Percentiles rank a stretch among this genome's conserved stretches.
Conservation (phyloP, 2,797 vertebrate genomes). For the Spatula clypeata region DNA sequence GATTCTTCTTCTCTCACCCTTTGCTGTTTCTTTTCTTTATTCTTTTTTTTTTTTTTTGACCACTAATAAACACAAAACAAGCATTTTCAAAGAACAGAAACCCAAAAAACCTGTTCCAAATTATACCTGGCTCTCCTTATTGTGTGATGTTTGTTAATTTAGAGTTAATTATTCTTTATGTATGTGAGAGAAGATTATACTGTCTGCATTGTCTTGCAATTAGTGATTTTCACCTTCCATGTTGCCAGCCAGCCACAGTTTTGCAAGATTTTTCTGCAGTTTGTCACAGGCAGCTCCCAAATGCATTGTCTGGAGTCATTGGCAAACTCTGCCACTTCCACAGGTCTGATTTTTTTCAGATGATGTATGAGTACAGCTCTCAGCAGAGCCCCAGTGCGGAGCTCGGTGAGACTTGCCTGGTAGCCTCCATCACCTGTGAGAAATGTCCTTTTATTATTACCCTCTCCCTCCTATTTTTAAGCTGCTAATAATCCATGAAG, state of each 20-base stretch:
- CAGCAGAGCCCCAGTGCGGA: neutral
- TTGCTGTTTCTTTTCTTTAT: too few species aligned
- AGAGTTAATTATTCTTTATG: neutral
- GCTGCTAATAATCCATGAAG: slow-evolving; percentile 14
- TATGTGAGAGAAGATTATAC: neutral
- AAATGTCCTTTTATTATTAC: slow-evolving; percentile 10
- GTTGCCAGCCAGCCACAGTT: neutral
- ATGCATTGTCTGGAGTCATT: neutral
- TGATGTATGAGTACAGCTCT: neutral
- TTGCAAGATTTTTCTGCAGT: neutral
- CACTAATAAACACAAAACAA: neutral
- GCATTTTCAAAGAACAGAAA: neutral
- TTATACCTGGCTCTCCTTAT: neutral
- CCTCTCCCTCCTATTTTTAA: slow-evolving; percentile 32
- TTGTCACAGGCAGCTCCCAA: neutral
- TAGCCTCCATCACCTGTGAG: neutral
- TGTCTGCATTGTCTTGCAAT: neutral
- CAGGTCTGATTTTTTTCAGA: neutral
- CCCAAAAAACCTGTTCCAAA: neutral
- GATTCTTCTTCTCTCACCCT: neutral
- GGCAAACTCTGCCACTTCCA: neutral
- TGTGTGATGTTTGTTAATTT: neutral
- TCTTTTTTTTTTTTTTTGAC: neutral
- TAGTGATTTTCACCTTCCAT: neutral
- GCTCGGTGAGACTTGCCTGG: neutral